phyloP scores from a whole-genome alignment of 1,140 invertebrate genomes.

The Coelopa frigida region DNA sequence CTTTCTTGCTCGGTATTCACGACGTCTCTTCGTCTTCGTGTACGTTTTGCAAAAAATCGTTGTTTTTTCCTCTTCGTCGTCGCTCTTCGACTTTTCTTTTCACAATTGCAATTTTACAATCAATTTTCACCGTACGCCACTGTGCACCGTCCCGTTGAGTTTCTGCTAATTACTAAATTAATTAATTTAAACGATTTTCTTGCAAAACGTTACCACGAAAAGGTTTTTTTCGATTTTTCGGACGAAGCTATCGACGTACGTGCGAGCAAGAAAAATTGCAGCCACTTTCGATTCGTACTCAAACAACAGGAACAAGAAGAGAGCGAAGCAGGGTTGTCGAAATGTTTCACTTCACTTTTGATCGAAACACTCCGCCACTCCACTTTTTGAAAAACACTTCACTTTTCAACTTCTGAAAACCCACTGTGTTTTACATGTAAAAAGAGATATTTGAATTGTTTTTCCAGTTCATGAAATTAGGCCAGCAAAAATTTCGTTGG shows the following conservation, averaged over 20 bases:
- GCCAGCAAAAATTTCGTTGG: no score
- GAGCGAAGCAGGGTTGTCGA: no score
- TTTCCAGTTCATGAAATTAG: no score
- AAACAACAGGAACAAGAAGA: no score
- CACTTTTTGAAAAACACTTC: no score
- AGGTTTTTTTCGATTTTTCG: constrained; percentile 6
- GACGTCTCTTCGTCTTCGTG: constrained; percentile 2
- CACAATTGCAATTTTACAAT: neutral
- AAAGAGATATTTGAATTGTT: no score
- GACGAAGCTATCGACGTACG: constrained; percentile 6
- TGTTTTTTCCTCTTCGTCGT: constrained; percentile 3
- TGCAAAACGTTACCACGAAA: neutral
- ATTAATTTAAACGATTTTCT: constrained; percentile 2
- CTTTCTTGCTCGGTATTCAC: neutral
- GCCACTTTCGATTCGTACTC: no score
- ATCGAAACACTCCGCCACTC: no score
- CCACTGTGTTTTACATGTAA: no score
- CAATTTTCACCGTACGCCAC: neutral
- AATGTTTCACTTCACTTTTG: no score
- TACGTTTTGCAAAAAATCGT: constrained; percentile 13
- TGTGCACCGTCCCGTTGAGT: neutral
- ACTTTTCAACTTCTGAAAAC: no score
- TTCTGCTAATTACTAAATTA: neutral
- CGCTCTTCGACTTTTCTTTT: constrained; percentile 4
- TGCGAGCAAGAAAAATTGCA: constrained; percentile 7